Conservation (phyloP, 2,113 vertebrate species). For the Notechis scutatus region DNA sequence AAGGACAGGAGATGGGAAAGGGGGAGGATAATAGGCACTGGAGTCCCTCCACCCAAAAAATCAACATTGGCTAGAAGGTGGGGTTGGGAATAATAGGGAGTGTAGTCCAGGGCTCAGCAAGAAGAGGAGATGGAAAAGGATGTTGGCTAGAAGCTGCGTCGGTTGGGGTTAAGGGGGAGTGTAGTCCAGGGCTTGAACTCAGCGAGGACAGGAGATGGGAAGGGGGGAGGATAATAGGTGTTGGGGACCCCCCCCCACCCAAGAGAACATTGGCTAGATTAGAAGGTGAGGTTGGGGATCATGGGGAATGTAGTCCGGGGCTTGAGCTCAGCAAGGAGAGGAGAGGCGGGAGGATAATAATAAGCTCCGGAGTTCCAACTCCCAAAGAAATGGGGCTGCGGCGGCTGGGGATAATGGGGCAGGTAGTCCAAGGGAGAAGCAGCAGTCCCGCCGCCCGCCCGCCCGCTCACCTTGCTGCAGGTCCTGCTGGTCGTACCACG, state of each 20-base stretch:
- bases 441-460: too few species aligned
- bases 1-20: neutral
- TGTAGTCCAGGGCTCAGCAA: neutral
- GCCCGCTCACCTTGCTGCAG: constrained; percentile 79
- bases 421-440: neutral
- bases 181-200: neutral
- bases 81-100: neutral
- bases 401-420: neutral
- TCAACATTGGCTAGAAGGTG: neutral
- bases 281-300: neutral
- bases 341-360: neutral
- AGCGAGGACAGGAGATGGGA: neutral
- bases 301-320: neutral
- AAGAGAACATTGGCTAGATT: neutral
- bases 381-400: neutral
- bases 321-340: neutral
- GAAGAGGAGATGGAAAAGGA: neutral
- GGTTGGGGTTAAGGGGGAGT: neutral
- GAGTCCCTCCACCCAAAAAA: neutral
- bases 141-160: neutral
- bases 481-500: constrained; percentile 80
- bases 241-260: neutral
- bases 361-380: neutral
- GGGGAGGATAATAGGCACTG: neutral
- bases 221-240: neutral